Conservation (phyloP, 1,140 invertebrate species). For the Paraescarpia echinospica region DNA sequence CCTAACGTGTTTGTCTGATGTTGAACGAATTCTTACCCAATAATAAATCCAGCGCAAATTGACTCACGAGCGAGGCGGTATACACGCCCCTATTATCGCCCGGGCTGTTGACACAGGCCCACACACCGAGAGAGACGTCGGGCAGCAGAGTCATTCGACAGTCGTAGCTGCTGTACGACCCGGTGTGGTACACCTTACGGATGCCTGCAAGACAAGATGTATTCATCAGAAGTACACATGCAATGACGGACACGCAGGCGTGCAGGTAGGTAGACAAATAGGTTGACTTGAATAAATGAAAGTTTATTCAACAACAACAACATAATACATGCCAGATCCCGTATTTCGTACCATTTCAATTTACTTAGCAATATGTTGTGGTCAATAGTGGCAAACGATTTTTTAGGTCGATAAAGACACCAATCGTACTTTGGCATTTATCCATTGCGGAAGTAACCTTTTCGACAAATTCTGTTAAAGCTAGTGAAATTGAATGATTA, state of each 20-base stretch:
- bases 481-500: too few relatives aligned
- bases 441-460: too few relatives aligned
- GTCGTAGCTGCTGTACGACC: constrained; percentile 19
- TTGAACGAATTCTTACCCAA: constrained; percentile 9
- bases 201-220: not conserved
- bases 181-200: not conserved
- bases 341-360: too few relatives aligned
- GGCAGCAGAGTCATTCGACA: constrained; percentile 1
- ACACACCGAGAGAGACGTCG: constrained; percentile 3
- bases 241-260: not conserved
- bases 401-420: too few relatives aligned
- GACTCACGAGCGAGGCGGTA: not conserved
- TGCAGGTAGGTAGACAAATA: too few relatives aligned
- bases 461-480: too few relatives aligned
- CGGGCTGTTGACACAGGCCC: constrained; percentile 22
- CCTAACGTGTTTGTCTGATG: not conserved
- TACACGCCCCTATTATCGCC: constrained; percentile 2
- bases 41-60: constrained; percentile 11
- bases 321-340: too few relatives aligned
- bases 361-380: too few relatives aligned
- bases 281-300: too few relatives aligned
- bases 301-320: too few relatives aligned
- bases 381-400: too few relatives aligned
- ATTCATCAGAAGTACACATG: not conserved
- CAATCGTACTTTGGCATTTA: too few relatives aligned